These are phyloP conservation scores for Phaenicophaeus curvirostris DNA, from an alignment of 2,797 vertebrate genomes.

Conservation along the genomic window DNA sequence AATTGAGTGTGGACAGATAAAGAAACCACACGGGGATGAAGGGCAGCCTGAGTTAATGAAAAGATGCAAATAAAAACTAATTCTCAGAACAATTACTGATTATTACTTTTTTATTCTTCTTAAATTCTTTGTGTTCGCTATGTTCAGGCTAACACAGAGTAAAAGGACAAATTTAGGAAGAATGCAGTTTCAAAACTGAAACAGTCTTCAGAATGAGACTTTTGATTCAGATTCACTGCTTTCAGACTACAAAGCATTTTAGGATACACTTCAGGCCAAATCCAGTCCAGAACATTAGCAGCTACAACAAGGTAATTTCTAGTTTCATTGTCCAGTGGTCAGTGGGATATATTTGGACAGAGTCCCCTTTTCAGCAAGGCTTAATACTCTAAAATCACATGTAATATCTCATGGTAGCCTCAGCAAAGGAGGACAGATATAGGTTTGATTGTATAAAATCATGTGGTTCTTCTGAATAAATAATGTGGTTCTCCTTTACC, in stretches of 20 bases:
- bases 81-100: not conserved
- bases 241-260: not conserved
- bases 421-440: not conserved
- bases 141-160: not conserved
- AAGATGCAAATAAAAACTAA: not conserved
- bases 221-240: not conserved
- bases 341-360: not conserved
- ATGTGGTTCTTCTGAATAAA: not conserved
- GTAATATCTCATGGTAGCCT: not conserved
- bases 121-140: not conserved
- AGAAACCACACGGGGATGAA: not conserved
- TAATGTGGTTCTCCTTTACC: not conserved
- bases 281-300: not conserved
- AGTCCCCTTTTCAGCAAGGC: not conserved
- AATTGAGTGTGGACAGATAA: not conserved
- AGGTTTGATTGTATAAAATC: not conserved
- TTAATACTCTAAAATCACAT: not conserved
- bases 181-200: not conserved
- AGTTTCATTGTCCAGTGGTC: not conserved
- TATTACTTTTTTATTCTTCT: not conserved
- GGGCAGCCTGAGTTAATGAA: not conserved
- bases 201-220: not conserved
- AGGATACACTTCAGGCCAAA: not conserved
- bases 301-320: not conserved
- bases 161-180: not conserved